phyloP scores from a whole-genome alignment of 2,113 vertebrate species.

The Phoenicopterus ruber region DNA sequence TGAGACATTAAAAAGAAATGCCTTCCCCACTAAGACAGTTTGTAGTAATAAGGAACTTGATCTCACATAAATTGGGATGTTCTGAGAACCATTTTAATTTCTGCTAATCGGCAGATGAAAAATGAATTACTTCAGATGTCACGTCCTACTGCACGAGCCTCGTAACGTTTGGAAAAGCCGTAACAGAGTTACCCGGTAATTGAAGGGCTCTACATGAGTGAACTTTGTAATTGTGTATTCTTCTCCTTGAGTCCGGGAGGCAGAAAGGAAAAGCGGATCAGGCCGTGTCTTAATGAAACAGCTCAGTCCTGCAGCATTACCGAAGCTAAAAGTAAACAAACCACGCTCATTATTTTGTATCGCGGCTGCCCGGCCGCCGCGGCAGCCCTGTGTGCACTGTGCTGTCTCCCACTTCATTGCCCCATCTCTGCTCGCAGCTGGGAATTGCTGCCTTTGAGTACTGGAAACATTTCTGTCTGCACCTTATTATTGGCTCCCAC shows the following conservation, averaged over 20 bases:
- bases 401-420: not conserved
- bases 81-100: constrained; percentile 56
- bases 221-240: constrained; percentile 57
- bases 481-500: not conserved
- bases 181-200: constrained; percentile 45
- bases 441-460: not conserved
- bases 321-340: constrained; percentile 22
- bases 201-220: constrained; percentile 59
- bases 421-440: not conserved
- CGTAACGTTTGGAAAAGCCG: not conserved
- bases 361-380: fast-evolving
- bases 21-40: not conserved
- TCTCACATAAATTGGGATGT: constrained; percentile 37
- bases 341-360: not conserved
- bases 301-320: not conserved
- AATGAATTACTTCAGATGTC: constrained; percentile 57
- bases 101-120: constrained; percentile 54
- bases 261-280: not conserved
- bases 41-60: constrained; percentile 39
- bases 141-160: constrained; percentile 2
- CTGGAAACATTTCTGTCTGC: not conserved
- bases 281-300: not conserved
- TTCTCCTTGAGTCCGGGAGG: not conserved
- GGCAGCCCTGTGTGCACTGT: not conserved
- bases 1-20: not conserved